Percentiles rank a stretch among this genome's conserved stretches.
Conservation (phyloP, 2,888 invertebrate genomes). For the Xestia ashworthii region DNA sequence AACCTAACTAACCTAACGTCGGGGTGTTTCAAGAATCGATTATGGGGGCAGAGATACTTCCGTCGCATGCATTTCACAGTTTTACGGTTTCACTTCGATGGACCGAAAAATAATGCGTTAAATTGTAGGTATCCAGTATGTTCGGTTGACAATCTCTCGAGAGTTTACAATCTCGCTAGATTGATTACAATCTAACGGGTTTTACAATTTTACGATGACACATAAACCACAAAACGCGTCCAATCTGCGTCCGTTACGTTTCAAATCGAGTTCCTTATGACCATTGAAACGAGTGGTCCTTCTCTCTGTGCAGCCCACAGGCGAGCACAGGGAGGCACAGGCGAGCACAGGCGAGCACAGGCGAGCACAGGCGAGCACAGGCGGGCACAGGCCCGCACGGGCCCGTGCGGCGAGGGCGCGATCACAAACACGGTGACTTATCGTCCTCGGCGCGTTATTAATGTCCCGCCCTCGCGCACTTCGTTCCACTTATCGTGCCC, state of each 20-base stretch:
- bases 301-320: background rate
- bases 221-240: background rate
- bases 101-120: too few species aligned
- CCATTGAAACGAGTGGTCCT: background rate
- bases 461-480: constrained; percentile 33
- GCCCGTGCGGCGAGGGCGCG: constrained; percentile 5
- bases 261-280: background rate
- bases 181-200: too few species aligned
- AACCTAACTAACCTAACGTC: too few species aligned
- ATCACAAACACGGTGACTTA: constrained; percentile 56
- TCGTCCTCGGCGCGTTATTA: constrained; percentile 43
- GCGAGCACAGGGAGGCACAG: background rate
- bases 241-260: background rate
- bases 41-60: too few species aligned
- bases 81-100: too few species aligned
- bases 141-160: too few species aligned
- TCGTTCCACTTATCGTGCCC: constrained; percentile 56
- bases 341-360: background rate
- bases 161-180: too few species aligned
- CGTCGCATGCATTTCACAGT: too few species aligned
- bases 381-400: background rate
- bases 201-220: too few species aligned
- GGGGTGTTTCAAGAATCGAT: too few species aligned
- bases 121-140: too few species aligned
- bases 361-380: background rate